These are phyloP conservation scores for Bombus pyrosoma DNA, from an alignment of 1,140 invertebrate species.

Conservation along the genomic window DNA sequence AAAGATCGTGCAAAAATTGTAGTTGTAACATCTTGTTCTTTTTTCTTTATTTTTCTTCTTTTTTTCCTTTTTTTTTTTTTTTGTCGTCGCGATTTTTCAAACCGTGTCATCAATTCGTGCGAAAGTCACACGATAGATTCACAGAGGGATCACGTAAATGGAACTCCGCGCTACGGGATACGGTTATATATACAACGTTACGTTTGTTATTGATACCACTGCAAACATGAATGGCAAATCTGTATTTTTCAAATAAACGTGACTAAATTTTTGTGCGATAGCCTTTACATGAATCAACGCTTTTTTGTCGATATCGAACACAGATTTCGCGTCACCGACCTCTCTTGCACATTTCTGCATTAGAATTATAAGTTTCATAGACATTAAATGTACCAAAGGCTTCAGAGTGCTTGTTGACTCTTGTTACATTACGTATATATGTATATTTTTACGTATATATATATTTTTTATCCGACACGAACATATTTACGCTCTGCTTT, in stretches of 20 bases:
- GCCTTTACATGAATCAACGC: slow-evolving; percentile 33
- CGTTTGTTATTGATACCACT: slow-evolving; percentile 36
- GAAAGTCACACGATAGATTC: neutral
- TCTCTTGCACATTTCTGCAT: slow-evolving; percentile 28
- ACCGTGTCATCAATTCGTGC: neutral
- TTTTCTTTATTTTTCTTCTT: no score
- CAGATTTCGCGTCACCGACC: neutral
- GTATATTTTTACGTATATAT: neutral
- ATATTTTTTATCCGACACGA: neutral
- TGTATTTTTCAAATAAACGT: slow-evolving; percentile 30
- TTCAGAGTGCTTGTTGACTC: slow-evolving; percentile 22
- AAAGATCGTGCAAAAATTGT: no score
- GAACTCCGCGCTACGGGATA: slow-evolving; percentile 41
- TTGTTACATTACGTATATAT: neutral
- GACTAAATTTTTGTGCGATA: slow-evolving; percentile 26
- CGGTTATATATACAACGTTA: slow-evolving; percentile 20
- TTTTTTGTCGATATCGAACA: slow-evolving; percentile 25
- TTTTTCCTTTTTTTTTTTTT: neutral
- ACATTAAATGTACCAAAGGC: slow-evolving; percentile 1
- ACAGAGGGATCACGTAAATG: slow-evolving; percentile 3
- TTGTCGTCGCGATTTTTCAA: neutral
- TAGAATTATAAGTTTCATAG: neutral
- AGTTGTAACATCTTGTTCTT: neutral
- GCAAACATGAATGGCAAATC: slow-evolving; percentile 31
- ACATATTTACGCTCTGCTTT: slow-evolving; percentile 14